A percentile compares a stretch with the other conserved stretches of the same genome.
Conservation (phyloP, 2,113 vertebrate species). For the Ifrita kowaldi region DNA sequence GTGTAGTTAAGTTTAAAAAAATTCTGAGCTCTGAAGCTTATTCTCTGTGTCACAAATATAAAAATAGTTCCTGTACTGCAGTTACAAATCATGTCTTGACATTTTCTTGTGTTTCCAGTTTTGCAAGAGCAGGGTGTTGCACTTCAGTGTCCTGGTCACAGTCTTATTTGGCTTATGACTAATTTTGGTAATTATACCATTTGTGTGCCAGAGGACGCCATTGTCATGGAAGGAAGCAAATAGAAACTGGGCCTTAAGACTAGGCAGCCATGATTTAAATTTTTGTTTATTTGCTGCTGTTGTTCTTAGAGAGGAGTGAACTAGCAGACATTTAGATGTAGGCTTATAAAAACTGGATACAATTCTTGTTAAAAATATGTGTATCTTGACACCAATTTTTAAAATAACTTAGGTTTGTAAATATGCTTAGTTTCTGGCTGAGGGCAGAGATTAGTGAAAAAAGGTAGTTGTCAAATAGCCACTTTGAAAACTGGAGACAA, state of each 20-base stretch:
- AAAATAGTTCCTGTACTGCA: background rate
- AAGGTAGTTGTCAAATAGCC: background rate
- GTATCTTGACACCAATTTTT: background rate
- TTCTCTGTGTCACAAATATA: background rate
- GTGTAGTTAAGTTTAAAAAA: background rate
- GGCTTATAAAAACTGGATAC: background rate
- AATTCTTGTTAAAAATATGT: background rate
- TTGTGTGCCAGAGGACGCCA: background rate
- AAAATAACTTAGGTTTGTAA: background rate
- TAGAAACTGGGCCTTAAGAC: background rate
- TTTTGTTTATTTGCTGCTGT: background rate
- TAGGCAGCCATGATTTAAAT: background rate
- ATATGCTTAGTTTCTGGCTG: background rate
- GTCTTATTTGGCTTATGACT: background rate
- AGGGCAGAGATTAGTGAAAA: background rate
- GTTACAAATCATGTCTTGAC: background rate
- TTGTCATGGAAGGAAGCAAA: background rate
- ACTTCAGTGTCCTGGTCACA: background rate
- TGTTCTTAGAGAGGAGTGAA: background rate
- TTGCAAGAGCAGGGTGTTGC: background rate
- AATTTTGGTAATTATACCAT: background rate
- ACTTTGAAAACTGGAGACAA: background rate
- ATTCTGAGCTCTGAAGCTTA: background rate
- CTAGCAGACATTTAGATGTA: background rate
- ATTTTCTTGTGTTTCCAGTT: slow-evolving; percentile 7